Evolutionary conservation across 1,140 invertebrate genomes (phyloP), one percentile per base, ranked within the genome.

Genomic region (Copidosoma floridanum): DNA sequence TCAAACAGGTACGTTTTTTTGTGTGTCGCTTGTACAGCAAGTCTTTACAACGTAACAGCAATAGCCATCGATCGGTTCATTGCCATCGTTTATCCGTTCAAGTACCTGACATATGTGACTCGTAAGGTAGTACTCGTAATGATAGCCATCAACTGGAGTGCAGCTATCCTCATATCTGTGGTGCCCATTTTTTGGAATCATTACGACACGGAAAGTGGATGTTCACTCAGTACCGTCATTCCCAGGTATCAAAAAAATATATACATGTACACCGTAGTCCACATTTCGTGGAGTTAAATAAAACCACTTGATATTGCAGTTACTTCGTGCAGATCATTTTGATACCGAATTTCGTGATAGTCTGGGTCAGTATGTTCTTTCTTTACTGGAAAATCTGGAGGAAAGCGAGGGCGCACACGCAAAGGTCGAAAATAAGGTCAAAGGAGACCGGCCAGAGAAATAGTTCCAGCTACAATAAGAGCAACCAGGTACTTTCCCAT

Each of bases 11-110:
- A 91, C 71, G 86, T 89, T 20, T 77, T 91, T 2, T 85, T 89
- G 52, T 84, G 85, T 51, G 82, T 89, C 63, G 87, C 87, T 47
- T 90, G 88, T 71, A 83, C 86, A 64, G 87, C 86, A 18, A 90
- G 89, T 65, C 89, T 94, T 68, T 86, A 88, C 73, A 94, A 92
- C 64, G 83, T 95, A 38, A 88, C 90, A 52, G 85, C 89, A 16
- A 93, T 95, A 52, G 90, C 92, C 11, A 81, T 92, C 21, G 92
- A 94, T 76, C 85, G 92, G 43, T 92, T 91, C 71, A 81, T 90
- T 61, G 91, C 91, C 0, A 90, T 94, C 57, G 84, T 94, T 4
- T 86, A 92, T 76, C 91, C 92, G 2, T 81, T 94, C 58, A 85
- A 88, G 71, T 91, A 91, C 75, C 83, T 69, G 4, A 69, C 70